Conservation (phyloP, 1,140 invertebrate species). For the Bactericera cockerelli region DNA sequence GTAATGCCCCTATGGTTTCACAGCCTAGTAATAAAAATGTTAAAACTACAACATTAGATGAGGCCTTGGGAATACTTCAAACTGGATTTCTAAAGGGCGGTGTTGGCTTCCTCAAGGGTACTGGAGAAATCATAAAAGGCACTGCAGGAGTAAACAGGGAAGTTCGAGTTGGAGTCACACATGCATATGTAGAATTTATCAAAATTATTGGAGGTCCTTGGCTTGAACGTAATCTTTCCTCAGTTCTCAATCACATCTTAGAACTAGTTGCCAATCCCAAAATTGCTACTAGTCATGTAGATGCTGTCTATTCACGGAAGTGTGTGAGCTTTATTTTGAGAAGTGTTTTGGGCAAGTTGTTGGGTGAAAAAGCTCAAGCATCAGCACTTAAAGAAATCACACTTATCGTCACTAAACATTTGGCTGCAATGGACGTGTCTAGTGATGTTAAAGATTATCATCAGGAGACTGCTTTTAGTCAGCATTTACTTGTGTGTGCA, state of each 20-base stretch:
- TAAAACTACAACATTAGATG: slow-evolving; percentile 67
- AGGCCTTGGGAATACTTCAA: slow-evolving; percentile 79
- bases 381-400: slow-evolving; percentile 90
- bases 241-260: slow-evolving; percentile 73
- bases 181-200: slow-evolving; percentile 87
- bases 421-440: slow-evolving; percentile 59
- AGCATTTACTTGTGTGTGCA: slow-evolving; percentile 86
- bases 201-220: slow-evolving; percentile 83
- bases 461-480: slow-evolving; percentile 79
- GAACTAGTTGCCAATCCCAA: slow-evolving; percentile 78
- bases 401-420: slow-evolving; percentile 80
- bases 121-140: slow-evolving; percentile 91
- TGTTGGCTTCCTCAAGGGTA: slow-evolving; percentile 85
- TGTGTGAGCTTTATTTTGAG: slow-evolving; percentile 92
- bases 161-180: slow-evolving; percentile 86
- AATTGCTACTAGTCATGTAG: slow-evolving; percentile 85
- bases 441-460: slow-evolving; percentile 44
- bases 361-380: slow-evolving; percentile 92
- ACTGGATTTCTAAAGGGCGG: slow-evolving; percentile 90
- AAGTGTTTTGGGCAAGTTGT: slow-evolving; percentile 76
- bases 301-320: slow-evolving; percentile 93
- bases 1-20: slow-evolving; percentile 23
- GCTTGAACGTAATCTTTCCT: slow-evolving; percentile 81
- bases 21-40: slow-evolving; percentile 31
- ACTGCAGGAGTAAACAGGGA: slow-evolving; percentile 82